These are phyloP conservation scores for Sycophila texana DNA, from an alignment of 2,888 invertebrate species.

Conservation along the genomic window DNA sequence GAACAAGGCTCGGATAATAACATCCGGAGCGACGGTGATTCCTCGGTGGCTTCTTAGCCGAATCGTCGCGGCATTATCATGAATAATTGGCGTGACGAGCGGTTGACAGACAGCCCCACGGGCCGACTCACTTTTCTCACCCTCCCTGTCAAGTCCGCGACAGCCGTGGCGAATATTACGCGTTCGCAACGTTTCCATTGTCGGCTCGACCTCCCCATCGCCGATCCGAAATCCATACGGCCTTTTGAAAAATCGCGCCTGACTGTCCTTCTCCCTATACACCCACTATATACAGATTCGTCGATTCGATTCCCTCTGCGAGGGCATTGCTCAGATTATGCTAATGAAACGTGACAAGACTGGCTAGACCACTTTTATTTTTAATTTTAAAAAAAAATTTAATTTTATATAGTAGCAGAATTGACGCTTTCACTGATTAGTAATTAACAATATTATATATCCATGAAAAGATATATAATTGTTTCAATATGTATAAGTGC, in stretches of 20 bases:
- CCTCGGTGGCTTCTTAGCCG: background rate
- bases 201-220: background rate
- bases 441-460: too few species aligned
- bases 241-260: background rate
- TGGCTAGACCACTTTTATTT: too few species aligned
- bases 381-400: too few species aligned
- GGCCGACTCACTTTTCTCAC: constrained; percentile 7
- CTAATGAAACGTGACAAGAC: too few species aligned
- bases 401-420: too few species aligned
- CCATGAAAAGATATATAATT: too few species aligned
- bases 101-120: constrained; percentile 37
- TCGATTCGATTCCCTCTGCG: too few species aligned
- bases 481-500: too few species aligned
- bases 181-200: constrained; percentile 43
- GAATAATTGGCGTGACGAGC: constrained; percentile 54
- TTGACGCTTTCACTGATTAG: too few species aligned
- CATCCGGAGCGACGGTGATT: background rate
- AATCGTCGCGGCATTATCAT: constrained; percentile 43
- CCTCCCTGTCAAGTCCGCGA: constrained; percentile 26
- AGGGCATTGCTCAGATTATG: too few species aligned
- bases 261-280: too few species aligned
- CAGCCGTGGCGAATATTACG: constrained; percentile 49
- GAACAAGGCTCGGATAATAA: background rate
- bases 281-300: too few species aligned
- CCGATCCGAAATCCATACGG: constrained; percentile 15